Conservation (phyloP, 2,797 vertebrate genomes). For the Chelmon rostratus region DNA sequence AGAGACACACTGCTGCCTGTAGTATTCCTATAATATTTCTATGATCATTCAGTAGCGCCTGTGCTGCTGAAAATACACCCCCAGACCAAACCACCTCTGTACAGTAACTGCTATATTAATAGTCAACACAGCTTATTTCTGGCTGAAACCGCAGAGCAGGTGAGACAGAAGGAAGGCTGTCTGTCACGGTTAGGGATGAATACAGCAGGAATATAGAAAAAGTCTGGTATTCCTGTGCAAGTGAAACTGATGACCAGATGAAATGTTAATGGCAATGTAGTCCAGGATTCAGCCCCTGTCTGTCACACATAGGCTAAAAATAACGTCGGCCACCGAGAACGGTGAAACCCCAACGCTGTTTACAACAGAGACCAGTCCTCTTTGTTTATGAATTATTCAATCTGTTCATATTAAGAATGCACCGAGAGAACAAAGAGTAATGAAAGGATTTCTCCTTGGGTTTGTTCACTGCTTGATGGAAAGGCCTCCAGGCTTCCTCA, state of each 20-base stretch:
- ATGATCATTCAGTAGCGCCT: too few species aligned
- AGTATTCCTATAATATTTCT: too few species aligned
- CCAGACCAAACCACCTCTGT: too few species aligned
- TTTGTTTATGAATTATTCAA: conserved; percentile 79
- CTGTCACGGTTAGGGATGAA: conserved; percentile 29
- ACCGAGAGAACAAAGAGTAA: conserved; percentile 75
- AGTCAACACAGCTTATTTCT: conserved; percentile 19
- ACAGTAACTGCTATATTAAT: conserved; percentile 5
- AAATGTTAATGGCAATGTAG: conserved; percentile 70
- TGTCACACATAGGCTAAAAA: conserved; percentile 77
- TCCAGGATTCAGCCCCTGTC: conserved; percentile 52
- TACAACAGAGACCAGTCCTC: conserved; percentile 70
- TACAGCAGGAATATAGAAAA: conserved; percentile 32
- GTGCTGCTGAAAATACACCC: too few species aligned
- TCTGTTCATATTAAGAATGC: conserved; percentile 68
- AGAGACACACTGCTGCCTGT: too few species aligned
- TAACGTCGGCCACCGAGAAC: conserved; percentile 63
- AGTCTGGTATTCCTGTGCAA: conserved; percentile 50
- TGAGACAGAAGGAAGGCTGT: conserved; percentile 22
- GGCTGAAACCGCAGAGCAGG: conserved; percentile 39
- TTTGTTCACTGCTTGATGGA: conserved; percentile 60
- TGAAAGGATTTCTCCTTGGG: conserved; percentile 71
- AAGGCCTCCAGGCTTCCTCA: conserved; percentile 53
- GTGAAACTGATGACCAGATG: conserved; percentile 67
- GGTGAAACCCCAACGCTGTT: conserved; percentile 71